Evolutionary conservation across 92 coral and sea anemone genomes (phyloP), one percentile per base, ranked within the genome.

Genomic region (Porites cylindrica): DNA sequence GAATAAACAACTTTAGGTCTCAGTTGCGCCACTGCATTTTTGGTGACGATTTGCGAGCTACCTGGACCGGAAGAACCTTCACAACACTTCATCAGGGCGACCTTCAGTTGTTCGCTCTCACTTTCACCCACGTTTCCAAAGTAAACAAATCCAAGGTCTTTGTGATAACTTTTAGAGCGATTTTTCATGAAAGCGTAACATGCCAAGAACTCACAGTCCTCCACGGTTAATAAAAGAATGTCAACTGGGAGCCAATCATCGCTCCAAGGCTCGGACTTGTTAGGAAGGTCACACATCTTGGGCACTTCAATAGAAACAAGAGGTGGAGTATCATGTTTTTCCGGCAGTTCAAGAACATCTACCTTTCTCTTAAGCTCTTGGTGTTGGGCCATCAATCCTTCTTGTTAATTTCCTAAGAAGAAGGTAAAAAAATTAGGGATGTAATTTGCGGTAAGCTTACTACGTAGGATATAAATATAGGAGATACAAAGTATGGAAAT

Each of bases 31-130:
- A 58, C 56, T 1, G 78, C 90, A 72, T 82, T 77, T 14, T 66
- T 20, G 54, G 70, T 80, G 53, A 72, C 78, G 61, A 47, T 82
- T 66, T 18, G 51, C 47, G 81, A 58, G 64, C 71, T 60, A 26
- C 82, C 78, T 17, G 78, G 78, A 74, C 20, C 63, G 6, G 32
- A 74, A 13, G 78, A 73, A 13, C 29, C 78, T 74, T 51, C 20
- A 5, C 10, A 50, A 60, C 91, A 88, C 38, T 21, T 81, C 78
- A 88, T 16, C n/a, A 88, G 61, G 6, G 91, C 81, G 65, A 85
- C 75, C 54, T 76, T 85, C 47, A 77, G 58, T 53, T 61, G 62
- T 18, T 74, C 56, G 0, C 43, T 38, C 43, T 38, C 43, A 38
- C 43, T 38, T 38, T 38, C 5, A 38, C 43, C 43, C 43, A 75